These are phyloP conservation scores for Erpetoichthys calabaricus DNA, from an alignment of 2,797 vertebrate species.

Conservation along the genomic window DNA sequence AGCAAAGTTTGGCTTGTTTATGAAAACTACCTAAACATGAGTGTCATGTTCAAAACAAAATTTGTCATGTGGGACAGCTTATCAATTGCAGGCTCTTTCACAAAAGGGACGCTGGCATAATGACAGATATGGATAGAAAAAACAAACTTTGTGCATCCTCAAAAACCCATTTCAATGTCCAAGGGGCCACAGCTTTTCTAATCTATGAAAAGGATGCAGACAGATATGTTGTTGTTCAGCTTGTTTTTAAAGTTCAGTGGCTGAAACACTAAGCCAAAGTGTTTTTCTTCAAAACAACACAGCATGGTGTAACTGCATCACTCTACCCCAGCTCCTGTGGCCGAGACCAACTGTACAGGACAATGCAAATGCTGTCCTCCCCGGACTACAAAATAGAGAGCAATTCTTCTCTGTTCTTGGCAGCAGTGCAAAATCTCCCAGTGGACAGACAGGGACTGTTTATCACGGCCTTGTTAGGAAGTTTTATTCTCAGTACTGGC, in stretches of 20 bases:
- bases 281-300: conserved; percentile 19
- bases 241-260: conserved; percentile 4
- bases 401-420: conserved; percentile 45
- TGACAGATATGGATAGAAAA: too few species aligned
- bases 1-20: too few species aligned
- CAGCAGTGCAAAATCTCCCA: conserved; percentile 29
- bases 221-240: too few species aligned
- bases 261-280: conserved; percentile 16
- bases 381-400: conserved; percentile 44
- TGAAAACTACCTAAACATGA: too few species aligned
- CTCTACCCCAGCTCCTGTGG: conserved; percentile 15
- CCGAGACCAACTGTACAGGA: conserved; percentile 17
- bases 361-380: conserved; percentile 41
- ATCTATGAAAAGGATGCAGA: too few species aligned
- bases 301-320: conserved; percentile 26
- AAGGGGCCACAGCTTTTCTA: too few species aligned
- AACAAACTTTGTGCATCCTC: too few species aligned
- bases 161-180: too few species aligned
- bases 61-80: too few species aligned
- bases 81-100: too few species aligned
- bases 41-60: too few species aligned
- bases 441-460: conserved; percentile 44
- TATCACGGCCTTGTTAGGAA: conserved; percentile 36
- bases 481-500: conserved; percentile 23
- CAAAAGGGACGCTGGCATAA: too few species aligned